Evolutionary conservation across 2,113 vertebrate species (phyloP).

Genomic region (Seriola quinqueradiata): DNA sequence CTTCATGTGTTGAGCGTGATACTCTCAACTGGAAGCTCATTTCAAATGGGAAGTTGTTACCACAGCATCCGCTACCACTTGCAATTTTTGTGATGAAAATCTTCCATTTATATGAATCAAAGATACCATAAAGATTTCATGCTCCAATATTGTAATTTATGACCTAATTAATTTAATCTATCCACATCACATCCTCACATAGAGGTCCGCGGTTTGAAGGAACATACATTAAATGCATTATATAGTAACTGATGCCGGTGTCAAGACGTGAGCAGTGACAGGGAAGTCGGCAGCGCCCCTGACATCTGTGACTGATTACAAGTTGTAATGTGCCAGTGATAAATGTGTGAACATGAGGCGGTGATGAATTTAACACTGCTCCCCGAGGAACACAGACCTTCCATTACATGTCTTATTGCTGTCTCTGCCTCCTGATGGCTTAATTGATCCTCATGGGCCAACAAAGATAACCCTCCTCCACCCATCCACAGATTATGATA

Average conservation of each 20-base stretch:
- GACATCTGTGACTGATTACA: conserved; percentile 78
- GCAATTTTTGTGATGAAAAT: neutral
- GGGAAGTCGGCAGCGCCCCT: conserved; percentile 50
- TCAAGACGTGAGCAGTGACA: conserved; percentile 37
- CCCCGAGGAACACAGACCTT: conserved; percentile 65
- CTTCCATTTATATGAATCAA: neutral
- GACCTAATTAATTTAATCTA: neutral
- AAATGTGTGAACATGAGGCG: conserved; percentile 72
- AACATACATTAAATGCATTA: conserved; percentile 39
- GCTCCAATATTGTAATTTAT: neutral
- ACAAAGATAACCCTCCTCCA: conserved; percentile 49
- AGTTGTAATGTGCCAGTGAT: conserved; percentile 76
- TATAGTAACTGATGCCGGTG: conserved; percentile 8
- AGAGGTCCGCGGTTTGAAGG: neutral
- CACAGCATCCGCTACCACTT: neutral
- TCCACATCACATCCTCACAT: neutral
- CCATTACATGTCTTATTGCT: conserved; percentile 75
- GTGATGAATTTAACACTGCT: conserved; percentile 74
- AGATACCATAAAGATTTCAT: neutral
- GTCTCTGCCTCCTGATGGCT: conserved; percentile 64
- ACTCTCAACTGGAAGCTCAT: neutral
- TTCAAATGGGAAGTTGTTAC: conserved; percentile 2
- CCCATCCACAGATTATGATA: conserved; percentile 51
- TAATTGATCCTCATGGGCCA: conserved; percentile 76
- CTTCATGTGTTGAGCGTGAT: conserved; percentile 7